A percentile compares a stretch with the other conserved stretches of the same genome.
Conservation (phyloP, 2,113 vertebrate species). For the Lophura nycthemera region DNA sequence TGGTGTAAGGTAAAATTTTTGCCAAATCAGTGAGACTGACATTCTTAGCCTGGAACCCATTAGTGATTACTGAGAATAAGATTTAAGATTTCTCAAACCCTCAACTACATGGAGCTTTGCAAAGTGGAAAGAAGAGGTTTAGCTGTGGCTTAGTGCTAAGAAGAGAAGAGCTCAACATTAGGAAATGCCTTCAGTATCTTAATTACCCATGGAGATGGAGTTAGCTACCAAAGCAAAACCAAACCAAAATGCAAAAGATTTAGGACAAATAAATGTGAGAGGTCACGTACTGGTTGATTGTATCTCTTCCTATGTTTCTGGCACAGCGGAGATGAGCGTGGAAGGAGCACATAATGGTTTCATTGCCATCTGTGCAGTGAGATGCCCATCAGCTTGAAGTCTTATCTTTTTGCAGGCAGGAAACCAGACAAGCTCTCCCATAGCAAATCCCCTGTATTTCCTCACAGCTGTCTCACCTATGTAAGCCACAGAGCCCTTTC, state of each 20-base stretch:
- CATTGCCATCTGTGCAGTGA: background rate
- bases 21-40: conserved; percentile 21
- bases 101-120: conserved; percentile 22
- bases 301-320: conserved; percentile 20
- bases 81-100: conserved; percentile 42
- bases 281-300: background rate
- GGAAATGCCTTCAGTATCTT: conserved; percentile 13
- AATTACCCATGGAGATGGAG: background rate
- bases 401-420: background rate
- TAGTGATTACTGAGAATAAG: conserved; percentile 29
- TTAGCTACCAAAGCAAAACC: conserved; percentile 10
- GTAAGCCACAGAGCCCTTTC: background rate
- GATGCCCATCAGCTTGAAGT: background rate
- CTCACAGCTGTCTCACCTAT: conserved; percentile 28
- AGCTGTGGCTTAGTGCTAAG: background rate
- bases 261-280: background rate
- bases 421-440: background rate
- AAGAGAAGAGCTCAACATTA: background rate
- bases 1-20: conserved; percentile 58
- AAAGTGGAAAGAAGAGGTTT: conserved; percentile 20
- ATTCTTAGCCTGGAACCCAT: conserved; percentile 35
- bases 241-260: background rate
- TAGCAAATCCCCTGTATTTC: conserved; percentile 4
- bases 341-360: background rate
- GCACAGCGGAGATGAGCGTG: background rate